Evolutionary conservation across 2,888 invertebrate genomes (phyloP), one percentile per base, ranked within the genome.

Genomic region (Bimastos eiseni): DNA sequence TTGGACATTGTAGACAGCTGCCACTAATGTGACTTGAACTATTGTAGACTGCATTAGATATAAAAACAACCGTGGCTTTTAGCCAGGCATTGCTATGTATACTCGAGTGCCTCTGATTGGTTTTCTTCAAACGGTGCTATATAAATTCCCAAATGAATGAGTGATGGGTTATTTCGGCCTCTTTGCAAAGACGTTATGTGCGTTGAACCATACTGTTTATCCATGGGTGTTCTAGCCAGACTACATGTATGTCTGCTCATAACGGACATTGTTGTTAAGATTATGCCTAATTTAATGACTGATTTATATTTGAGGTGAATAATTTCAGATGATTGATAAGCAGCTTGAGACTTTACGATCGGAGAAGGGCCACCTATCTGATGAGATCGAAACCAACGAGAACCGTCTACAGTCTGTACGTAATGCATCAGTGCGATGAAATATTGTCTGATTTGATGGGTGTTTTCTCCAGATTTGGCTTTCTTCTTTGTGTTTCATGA

Each of bases 371-470:
- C 70, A n/a, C 70, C 30, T 70, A n/a, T 70, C 70, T n/a, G 70
- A 70, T 70, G 70, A 70, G n/a, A 8, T 70, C n/a, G 70, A 70
- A n/a, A 70, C 70, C n/a, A 70, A 70, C 30, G 70, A n/a, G n/a
- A 70, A 70, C 70, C 70, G 70, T n/a, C n/a, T 70, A n/a, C 70
- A 70, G n/a, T 70, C 70, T 70, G 70, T 70, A 70, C n/a, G 70
- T 70, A n/a, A 8, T 11, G 13, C 13, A n/a, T n/a, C 13, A 11
- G 8, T 70, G 70, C 70, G n/a, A 70, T 6, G 24, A 21, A 49
- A 49, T 49, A 49, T 49, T 24, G 49, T 49, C 49, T 70, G 70
- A 70, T n/a, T n/a, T 70, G n/a, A 1, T 70, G 30, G 8, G 0
- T 70, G 70, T 30, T n/a, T 5, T n/a, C n/a, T 70, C 70, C 70